Evolutionary conservation across 1,140 invertebrate genomes (phyloP).

Genomic region (Nilaparvata lugens): DNA sequence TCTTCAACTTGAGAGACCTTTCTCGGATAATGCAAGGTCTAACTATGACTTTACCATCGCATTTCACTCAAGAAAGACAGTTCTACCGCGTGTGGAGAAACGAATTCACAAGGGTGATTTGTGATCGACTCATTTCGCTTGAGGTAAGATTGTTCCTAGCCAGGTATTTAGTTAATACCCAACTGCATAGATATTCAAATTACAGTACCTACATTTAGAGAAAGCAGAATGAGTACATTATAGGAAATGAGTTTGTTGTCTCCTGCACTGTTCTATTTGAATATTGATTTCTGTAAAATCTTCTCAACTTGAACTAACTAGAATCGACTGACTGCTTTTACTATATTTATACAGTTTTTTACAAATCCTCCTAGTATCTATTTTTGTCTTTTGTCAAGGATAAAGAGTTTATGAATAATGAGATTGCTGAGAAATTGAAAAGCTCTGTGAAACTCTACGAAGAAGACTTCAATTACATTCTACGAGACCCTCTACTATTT

Average conservation of each 20-base stretch:
- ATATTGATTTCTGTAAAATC: too few species aligned
- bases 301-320: too few species aligned
- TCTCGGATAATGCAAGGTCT: slow-evolving; percentile 72
- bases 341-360: too few species aligned
- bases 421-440: slow-evolving; percentile 41
- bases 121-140: slow-evolving; percentile 70
- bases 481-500: slow-evolving; percentile 74
- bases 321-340: too few species aligned
- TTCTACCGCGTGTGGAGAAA: slow-evolving; percentile 82
- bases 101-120: slow-evolving; percentile 76
- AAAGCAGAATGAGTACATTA: too few species aligned
- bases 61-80: slow-evolving; percentile 54
- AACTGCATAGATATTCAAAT: too few species aligned
- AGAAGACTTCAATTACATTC: slow-evolving; percentile 52
- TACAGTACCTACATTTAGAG: too few species aligned
- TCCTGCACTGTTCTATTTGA: too few species aligned
- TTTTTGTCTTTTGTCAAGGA: slow-evolving; percentile 35
- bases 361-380: not conserved
- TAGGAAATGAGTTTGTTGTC: too few species aligned
- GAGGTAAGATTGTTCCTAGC: slow-evolving; percentile 42
- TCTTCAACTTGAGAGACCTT: slow-evolving; percentile 85
- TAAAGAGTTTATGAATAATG: slow-evolving; percentile 36
- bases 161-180: too few species aligned
- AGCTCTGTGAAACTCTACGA: slow-evolving; percentile 36
- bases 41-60: slow-evolving; percentile 52